A percentile compares a stretch with the other conserved stretches of the same genome.
Evolutionary conservation across 1,140 invertebrate species (phyloP).

Genomic region (Heliothis subflexa): DNA sequence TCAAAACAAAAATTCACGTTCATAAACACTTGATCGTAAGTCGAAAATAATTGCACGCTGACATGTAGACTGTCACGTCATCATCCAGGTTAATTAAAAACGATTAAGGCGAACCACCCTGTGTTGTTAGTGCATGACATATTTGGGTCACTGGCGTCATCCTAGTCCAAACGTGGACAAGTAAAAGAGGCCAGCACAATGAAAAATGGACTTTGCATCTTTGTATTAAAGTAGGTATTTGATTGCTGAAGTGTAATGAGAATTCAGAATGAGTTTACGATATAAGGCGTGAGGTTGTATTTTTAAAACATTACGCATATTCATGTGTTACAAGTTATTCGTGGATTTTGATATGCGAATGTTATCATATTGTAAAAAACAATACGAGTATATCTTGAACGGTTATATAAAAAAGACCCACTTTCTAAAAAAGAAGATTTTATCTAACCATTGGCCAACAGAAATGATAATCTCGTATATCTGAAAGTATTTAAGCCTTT

Average conservation of each 20-base stretch:
- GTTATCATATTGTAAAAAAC: too few relatives aligned
- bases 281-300: conserved; percentile 11
- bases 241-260: conserved; percentile 4
- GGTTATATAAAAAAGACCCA: too few relatives aligned
- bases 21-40: conserved; percentile 19
- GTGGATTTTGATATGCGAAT: conserved; percentile 5
- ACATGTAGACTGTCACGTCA: conserved; percentile 19
- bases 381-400: too few relatives aligned
- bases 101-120: conserved; percentile 43
- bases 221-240: not conserved
- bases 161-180: conserved; percentile 14
- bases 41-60: conserved; percentile 38
- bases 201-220: not conserved
- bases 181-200: not conserved
- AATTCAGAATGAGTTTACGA: conserved; percentile 22
- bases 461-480: too few relatives aligned
- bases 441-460: too few relatives aligned
- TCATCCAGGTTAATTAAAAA: conserved; percentile 52
- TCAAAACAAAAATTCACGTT: conserved; percentile 7
- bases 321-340: not conserved
- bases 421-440: too few relatives aligned
- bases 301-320: conserved; percentile 17
- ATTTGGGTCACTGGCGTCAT: conserved; percentile 47
- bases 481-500: not conserved
- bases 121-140: conserved; percentile 44